Conservation (phyloP, 2,113 vertebrate genomes). For the Oceanites oceanicus region DNA sequence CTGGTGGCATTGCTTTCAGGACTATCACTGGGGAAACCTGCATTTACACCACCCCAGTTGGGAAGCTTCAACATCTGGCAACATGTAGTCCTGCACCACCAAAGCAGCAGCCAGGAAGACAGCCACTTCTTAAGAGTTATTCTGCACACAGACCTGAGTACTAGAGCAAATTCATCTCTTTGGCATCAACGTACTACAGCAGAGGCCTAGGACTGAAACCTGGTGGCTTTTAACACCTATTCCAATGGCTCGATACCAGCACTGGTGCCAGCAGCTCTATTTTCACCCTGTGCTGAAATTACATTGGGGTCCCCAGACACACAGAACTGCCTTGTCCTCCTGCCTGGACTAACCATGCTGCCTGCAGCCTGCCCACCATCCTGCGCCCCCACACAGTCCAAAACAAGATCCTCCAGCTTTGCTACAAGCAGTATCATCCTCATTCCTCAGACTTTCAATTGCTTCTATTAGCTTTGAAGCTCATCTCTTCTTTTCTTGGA, state of each 20-base stretch:
- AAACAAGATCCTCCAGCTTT: background rate
- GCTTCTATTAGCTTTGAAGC: background rate
- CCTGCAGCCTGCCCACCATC: background rate
- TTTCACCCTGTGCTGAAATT: background rate
- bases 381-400: rapidly evolving
- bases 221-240: background rate
- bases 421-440: background rate
- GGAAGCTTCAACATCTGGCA: background rate
- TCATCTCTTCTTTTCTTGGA: background rate
- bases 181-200: background rate
- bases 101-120: background rate
- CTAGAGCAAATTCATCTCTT: background rate
- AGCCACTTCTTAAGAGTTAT: background rate
- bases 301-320: background rate
- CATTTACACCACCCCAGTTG: background rate
- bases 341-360: background rate
- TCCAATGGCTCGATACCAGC: background rate
- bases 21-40: background rate
- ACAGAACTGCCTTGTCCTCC: background rate
- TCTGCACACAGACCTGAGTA: rapidly evolving
- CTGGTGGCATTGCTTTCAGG: background rate
- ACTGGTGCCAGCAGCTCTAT: background rate
- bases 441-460: background rate
- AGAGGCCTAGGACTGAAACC: background rate
- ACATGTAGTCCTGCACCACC: background rate